Conservation (phyloP, 2,797 vertebrate genomes). For the Eospalax fontanierii region DNA sequence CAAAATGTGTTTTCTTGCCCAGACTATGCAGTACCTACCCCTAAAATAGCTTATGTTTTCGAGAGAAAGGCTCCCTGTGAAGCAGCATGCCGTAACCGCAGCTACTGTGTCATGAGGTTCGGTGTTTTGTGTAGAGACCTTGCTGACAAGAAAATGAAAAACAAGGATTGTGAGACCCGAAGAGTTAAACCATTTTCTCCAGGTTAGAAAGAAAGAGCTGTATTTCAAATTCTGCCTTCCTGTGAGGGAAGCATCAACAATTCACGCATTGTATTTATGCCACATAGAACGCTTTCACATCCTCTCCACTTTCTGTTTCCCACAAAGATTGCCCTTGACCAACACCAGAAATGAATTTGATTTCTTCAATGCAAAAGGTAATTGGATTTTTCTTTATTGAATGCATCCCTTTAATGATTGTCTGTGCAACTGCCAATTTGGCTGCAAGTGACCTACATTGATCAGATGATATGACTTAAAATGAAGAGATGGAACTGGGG, state of each 20-base stretch:
- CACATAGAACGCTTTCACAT: slow-evolving; percentile 32
- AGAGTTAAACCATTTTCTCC: slow-evolving; percentile 27
- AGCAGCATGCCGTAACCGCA: neutral
- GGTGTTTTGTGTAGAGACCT: neutral
- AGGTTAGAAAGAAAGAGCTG: slow-evolving; percentile 2
- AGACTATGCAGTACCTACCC: neutral
- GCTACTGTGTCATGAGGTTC: neutral
- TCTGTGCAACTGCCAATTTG: slow-evolving; percentile 87
- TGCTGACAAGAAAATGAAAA: neutral
- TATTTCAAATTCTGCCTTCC: slow-evolving; percentile 47
- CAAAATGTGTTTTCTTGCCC: neutral
- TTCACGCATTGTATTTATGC: neutral
- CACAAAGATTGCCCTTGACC: slow-evolving; percentile 87
- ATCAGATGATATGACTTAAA: slow-evolving; percentile 88
- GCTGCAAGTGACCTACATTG: slow-evolving; percentile 87
- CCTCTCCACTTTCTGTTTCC: slow-evolving; percentile 73
- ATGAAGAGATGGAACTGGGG: slow-evolving; percentile 84
- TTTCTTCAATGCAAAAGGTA: slow-evolving; percentile 90
- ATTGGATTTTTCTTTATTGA: slow-evolving; percentile 90
- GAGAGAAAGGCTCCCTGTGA: neutral
- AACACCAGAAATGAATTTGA: slow-evolving; percentile 89
- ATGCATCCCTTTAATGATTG: slow-evolving; percentile 89
- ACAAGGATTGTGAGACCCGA: neutral
- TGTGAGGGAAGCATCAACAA: neutral
- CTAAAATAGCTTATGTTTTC: neutral